phyloP scores from a whole-genome alignment of 2,888 invertebrate species.

The Folsomia manolachei region DNA sequence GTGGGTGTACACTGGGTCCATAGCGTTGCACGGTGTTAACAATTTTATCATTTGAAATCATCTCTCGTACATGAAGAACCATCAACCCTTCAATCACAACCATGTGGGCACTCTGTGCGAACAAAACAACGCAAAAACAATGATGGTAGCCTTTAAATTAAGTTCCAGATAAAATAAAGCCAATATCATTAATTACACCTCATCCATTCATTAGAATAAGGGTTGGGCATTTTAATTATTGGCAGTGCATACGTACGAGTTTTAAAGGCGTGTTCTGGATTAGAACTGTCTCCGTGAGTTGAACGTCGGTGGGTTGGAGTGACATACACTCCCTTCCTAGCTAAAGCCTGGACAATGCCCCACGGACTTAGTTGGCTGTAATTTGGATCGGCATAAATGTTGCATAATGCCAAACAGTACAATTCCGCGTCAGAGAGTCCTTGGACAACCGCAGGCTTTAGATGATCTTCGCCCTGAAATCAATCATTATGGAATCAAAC shows the following conservation, averaged over 20 bases:
- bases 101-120: conserved; percentile 93
- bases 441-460: conserved; percentile 89
- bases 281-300: conserved; percentile 91
- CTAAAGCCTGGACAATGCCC: conserved; percentile 88
- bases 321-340: conserved; percentile 84
- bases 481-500: too few species aligned
- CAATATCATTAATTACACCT: conserved; percentile 1
- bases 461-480: conserved; percentile 81
- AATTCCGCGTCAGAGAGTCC: conserved; percentile 89
- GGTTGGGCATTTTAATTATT: not conserved
- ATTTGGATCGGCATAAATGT: conserved; percentile 94
- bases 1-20: conserved; percentile 48
- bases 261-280: conserved; percentile 92
- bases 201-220: not conserved
- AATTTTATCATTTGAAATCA: conserved; percentile 82
- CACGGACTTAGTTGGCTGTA: conserved; percentile 93
- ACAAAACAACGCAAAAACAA: not conserved
- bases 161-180: not conserved
- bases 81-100: conserved; percentile 93
- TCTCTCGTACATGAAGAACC: conserved; percentile 88
- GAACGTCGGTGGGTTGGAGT: conserved; percentile 73
- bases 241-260: conserved; percentile 65
- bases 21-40: conserved; percentile 80
- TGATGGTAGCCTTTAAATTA: too few species aligned
- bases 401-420: conserved; percentile 88